A percentile compares a stretch with the other conserved stretches of the same genome.
Conservation (phyloP, 2,888 invertebrate genomes). For the Scelioninae gen. 2 region DNA sequence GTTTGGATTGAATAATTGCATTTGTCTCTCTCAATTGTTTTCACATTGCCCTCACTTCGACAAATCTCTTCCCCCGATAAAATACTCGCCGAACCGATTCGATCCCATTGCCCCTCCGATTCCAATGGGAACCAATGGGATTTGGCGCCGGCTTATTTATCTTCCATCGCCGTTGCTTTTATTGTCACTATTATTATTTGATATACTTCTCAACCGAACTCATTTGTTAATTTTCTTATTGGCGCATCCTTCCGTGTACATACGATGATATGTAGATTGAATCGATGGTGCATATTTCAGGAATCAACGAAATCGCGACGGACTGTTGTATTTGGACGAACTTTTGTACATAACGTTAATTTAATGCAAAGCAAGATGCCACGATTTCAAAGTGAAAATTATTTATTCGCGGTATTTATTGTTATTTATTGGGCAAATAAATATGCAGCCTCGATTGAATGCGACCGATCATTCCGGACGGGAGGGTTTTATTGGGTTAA, state of each 20-base stretch:
- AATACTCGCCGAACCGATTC: no score
- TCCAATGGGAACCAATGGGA: conserved; percentile 15
- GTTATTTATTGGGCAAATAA: conserved; percentile 37
- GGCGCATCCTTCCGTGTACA: conserved; percentile 2
- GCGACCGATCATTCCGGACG: conserved; percentile 25
- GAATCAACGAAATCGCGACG: conserved; percentile 4
- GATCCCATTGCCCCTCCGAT: no score
- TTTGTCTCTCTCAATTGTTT: no score
- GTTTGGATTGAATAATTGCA: conserved; percentile 29
- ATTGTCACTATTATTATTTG: background rate
- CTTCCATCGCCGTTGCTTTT: background rate
- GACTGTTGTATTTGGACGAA: conserved; percentile 9
- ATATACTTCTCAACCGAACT: no score
- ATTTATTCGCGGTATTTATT: conserved; percentile 59
- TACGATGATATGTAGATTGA: conserved; percentile 23
- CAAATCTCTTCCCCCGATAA: no score
- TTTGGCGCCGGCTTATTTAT: conserved; percentile 2
- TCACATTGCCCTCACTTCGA: no score
- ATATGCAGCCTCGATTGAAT: conserved; percentile 45
- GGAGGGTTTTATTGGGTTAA: no score
- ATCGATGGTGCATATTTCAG: conserved; percentile 28
- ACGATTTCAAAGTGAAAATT: conserved; percentile 20
- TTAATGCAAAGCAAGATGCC: background rate
- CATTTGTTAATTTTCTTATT: background rate
- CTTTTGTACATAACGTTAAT: conserved; percentile 26